A percentile compares a stretch with the other conserved stretches of the same genome.
Evolutionary conservation across 2,113 vertebrate genomes (phyloP).

Genomic region (Progne subis): DNA sequence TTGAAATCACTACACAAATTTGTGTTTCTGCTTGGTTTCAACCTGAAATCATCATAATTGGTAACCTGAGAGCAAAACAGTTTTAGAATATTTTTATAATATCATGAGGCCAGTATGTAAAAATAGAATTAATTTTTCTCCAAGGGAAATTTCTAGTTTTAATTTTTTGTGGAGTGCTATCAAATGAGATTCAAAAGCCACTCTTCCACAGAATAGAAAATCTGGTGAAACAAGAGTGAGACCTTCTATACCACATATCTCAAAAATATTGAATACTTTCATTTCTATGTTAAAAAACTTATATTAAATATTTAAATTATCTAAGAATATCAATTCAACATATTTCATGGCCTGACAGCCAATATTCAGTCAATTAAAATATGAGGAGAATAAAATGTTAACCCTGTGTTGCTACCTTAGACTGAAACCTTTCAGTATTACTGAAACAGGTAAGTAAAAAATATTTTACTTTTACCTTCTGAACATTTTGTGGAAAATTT

Average conservation of each 20-base stretch:
- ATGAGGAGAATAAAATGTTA: not conserved
- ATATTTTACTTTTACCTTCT: not conserved
- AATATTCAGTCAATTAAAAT: not conserved
- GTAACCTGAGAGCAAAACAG: not conserved
- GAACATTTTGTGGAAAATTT: not conserved
- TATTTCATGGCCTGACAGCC: not conserved
- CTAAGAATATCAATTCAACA: not conserved
- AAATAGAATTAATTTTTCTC: not conserved
- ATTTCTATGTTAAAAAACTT: not conserved
- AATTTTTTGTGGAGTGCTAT: not conserved
- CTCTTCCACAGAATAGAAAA: not conserved
- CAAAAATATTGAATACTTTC: not conserved
- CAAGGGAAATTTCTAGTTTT: not conserved
- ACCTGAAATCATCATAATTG: not conserved
- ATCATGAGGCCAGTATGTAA: rapidly evolving
- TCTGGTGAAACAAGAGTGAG: not conserved
- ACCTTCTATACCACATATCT: not conserved
- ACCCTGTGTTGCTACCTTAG: not conserved
- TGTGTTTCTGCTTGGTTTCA: not conserved
- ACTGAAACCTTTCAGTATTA: not conserved
- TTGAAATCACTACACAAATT: not conserved
- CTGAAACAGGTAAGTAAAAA: not conserved
- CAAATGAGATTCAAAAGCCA: not conserved
- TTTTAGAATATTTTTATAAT: not conserved
- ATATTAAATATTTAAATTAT: not conserved